Conservation (phyloP, 2,888 invertebrate genomes). For the Thereva nobilitata region DNA sequence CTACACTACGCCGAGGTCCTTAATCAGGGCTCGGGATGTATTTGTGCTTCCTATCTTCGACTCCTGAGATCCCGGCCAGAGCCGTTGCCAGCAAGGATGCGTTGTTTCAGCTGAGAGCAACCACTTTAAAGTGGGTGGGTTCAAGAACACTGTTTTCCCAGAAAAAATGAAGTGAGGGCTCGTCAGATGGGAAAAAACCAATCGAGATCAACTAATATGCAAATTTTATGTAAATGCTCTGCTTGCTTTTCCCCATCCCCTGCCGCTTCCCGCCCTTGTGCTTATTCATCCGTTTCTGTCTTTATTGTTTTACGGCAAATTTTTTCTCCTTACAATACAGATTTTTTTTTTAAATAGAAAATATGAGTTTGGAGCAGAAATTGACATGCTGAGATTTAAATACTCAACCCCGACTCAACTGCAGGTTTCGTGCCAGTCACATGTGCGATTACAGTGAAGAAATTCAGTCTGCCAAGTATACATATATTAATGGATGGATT, state of each 20-base stretch:
- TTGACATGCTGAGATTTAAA: too few species aligned
- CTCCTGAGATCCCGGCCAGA: too few species aligned
- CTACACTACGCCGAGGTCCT: too few species aligned
- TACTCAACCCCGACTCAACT: too few species aligned
- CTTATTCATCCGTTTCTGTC: conserved; percentile 5
- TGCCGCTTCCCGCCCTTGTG: neutral
- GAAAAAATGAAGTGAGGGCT: conserved; percentile 35
- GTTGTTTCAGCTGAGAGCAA: neutral
- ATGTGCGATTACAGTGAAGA: too few species aligned
- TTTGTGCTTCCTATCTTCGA: too few species aligned
- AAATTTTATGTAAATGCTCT: conserved; percentile 45
- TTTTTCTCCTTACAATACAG: neutral
- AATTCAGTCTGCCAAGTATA: too few species aligned
- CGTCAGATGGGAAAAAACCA: conserved; percentile 38
- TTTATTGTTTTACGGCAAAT: conserved; percentile 4
- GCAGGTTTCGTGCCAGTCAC: too few species aligned
- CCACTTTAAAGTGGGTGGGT: conserved; percentile 18
- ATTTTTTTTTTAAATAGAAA: neutral
- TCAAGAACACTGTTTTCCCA: conserved; percentile 35
- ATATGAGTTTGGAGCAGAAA: too few species aligned
- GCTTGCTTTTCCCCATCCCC: conserved; percentile 22
- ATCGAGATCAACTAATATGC: conserved; percentile 46
- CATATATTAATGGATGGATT: too few species aligned
- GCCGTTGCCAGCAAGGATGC: too few species aligned
- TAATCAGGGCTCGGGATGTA: too few species aligned